Percentiles rank a stretch among this genome's conserved stretches.
These are phyloP conservation scores for Pardosa pseudoannulata DNA, from an alignment of 2,888 invertebrate genomes.

Conservation along the genomic window DNA sequence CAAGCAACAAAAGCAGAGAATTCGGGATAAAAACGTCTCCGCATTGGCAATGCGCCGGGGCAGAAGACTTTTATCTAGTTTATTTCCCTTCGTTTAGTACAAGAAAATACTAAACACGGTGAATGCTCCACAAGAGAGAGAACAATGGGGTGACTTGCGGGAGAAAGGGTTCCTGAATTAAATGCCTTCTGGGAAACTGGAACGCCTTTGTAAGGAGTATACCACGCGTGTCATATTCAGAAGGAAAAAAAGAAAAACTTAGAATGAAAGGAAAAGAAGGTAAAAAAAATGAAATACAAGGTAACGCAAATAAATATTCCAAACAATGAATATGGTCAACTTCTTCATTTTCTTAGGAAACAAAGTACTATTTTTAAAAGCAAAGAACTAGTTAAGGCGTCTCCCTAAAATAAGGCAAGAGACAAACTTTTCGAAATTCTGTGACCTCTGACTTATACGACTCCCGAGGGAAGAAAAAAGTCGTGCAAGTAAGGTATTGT, in stretches of 20 bases:
- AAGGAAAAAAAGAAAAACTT: background rate
- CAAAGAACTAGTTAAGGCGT: no score
- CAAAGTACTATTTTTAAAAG: no score
- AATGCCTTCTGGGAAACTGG: background rate
- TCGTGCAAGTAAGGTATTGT: no score
- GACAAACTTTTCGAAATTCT: no score
- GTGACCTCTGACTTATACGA: no score
- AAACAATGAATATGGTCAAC: no score
- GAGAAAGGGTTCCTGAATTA: background rate
- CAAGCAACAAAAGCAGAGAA: background rate
- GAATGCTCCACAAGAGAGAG: slow-evolving; percentile 25
- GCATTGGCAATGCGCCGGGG: background rate
- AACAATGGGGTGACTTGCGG: slow-evolving; percentile 18
- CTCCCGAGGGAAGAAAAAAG: no score
- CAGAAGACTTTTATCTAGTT: background rate
- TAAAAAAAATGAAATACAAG: no score
- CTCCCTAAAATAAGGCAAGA: no score
- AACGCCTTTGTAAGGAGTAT: background rate
- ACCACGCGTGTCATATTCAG: background rate
- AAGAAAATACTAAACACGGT: slow-evolving; percentile 21
- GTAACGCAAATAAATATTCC: no score
- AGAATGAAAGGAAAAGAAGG: no score
- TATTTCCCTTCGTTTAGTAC: background rate
- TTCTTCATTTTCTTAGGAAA: no score
- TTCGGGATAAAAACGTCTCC: background rate